Evolutionary conservation across 2,113 vertebrate species (phyloP).

Genomic region (Bos taurus): ARS-UCD2.0 NC_037340.1:1740501-1741000

Average conservation of each 20-base stretch:
- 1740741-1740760: not conserved
- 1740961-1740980: conserved; percentile 1
- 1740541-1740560: not conserved
- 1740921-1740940: not conserved
- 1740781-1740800: not conserved
- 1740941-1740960: not conserved
- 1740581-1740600: not conserved
- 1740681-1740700: not conserved
- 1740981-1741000: not conserved
- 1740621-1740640: not conserved
- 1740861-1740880: conserved; percentile 5
- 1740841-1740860: not conserved
- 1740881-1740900: not conserved
- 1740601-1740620: not conserved
- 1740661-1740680: not conserved
- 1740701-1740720: not conserved
- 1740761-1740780: conserved; percentile 9
- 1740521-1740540: not conserved
- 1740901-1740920: not conserved
- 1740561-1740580: not conserved
- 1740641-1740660: not conserved
- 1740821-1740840: not conserved
- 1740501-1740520: not conserved
- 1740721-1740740: not conserved
- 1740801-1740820: not conserved